Conservation (phyloP, 2,797 vertebrate genomes). For the Avahi laniger region DNA sequence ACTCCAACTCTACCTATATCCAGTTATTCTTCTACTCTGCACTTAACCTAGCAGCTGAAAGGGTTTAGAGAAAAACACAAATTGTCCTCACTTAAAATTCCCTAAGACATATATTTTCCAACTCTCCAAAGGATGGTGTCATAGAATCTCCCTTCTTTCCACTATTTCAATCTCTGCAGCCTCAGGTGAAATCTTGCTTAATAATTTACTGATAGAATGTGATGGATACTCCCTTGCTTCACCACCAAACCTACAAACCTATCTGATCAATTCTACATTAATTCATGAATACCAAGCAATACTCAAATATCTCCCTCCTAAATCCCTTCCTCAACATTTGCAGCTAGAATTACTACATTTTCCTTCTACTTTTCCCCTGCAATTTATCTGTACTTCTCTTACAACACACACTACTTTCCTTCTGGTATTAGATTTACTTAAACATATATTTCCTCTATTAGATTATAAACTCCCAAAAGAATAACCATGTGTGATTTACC, state of each 20-base stretch:
- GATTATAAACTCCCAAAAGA: not conserved
- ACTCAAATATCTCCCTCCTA: not conserved
- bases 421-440: not conserved
- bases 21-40: not conserved
- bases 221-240: not conserved
- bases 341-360: not conserved
- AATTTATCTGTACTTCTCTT: not conserved
- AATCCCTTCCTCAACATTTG: not conserved
- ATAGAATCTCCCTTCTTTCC: not conserved
- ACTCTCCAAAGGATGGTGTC: not conserved
- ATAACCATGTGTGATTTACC: not conserved
- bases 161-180: not conserved
- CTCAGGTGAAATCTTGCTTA: not conserved
- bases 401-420: not conserved
- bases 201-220: not conserved
- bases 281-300: not conserved
- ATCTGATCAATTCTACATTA: not conserved
- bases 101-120: not conserved
- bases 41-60: not conserved
- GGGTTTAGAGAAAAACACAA: not conserved
- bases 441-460: not conserved
- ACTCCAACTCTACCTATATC: not conserved
- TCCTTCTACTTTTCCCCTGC: not conserved
- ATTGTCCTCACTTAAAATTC: not conserved
- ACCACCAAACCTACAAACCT: not conserved